Conservation (phyloP, 1,140 invertebrate genomes). For the Drosophila ananassae region DNA sequence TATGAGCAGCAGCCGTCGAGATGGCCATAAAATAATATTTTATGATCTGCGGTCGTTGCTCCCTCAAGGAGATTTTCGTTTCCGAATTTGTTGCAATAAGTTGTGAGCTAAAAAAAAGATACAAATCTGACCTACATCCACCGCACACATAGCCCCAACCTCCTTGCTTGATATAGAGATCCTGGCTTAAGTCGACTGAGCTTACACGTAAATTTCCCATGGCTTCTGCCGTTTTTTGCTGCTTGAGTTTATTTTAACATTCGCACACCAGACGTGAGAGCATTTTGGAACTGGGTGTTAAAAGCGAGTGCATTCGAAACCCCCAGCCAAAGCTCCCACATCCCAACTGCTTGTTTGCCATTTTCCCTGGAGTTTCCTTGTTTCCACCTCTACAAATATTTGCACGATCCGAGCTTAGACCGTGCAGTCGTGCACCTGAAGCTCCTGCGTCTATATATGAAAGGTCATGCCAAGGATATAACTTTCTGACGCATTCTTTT, state of each 20-base stretch:
- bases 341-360: conserved; percentile 40
- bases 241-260: conserved; percentile 41
- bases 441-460: not conserved
- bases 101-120: conserved; percentile 13
- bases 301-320: conserved; percentile 26
- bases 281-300: conserved; percentile 46
- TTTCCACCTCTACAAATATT: conserved; percentile 45
- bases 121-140: conserved; percentile 44
- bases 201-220: conserved; percentile 43
- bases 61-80: conserved; percentile 31
- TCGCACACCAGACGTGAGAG: conserved; percentile 36
- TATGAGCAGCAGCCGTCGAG: conserved; percentile 45
- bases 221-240: not conserved
- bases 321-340: not conserved
- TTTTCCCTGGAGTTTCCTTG: conserved; percentile 55
- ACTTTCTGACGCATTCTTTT: not conserved
- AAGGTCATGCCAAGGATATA: conserved; percentile 22
- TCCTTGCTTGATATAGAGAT: conserved; percentile 35
- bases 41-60: conserved; percentile 59
- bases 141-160: not conserved
- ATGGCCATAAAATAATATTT: conserved; percentile 65
- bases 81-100: conserved; percentile 51
- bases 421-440: conserved; percentile 23
- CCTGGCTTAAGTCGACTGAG: conserved; percentile 48
- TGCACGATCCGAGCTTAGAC: conserved; percentile 31